phyloP scores from a whole-genome alignment of 2,797 vertebrate genomes.

The Netta rufina region DNA sequence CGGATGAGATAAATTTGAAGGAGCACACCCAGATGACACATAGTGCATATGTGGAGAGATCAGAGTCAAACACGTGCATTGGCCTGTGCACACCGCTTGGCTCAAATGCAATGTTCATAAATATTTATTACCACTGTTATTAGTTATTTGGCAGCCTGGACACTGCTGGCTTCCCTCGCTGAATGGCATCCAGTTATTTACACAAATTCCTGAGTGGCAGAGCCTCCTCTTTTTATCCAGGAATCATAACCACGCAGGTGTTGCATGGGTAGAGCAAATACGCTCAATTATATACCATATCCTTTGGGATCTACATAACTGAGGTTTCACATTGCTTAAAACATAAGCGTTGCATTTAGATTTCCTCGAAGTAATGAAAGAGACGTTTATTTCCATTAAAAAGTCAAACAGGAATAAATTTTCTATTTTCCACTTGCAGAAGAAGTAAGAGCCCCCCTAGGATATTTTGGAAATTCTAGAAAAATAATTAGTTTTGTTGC shows the following conservation, averaged over 20 bases:
- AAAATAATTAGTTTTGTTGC: not conserved
- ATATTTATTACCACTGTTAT: not conserved
- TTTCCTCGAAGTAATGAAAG: not conserved
- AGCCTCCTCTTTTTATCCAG: not conserved
- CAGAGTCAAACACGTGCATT: not conserved
- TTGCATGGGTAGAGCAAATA: not conserved
- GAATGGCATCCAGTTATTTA: not conserved
- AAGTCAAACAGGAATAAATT: not conserved
- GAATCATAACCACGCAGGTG: not conserved
- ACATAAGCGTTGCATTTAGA: not conserved
- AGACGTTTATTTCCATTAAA: not conserved
- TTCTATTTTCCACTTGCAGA: not conserved
- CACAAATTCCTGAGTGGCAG: not conserved
- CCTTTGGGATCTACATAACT: not conserved
- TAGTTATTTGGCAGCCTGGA: not conserved
- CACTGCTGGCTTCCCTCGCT: not conserved
- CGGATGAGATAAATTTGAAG: not conserved
- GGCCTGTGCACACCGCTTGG: not conserved
- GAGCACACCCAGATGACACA: not conserved
- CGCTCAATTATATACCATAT: not conserved
- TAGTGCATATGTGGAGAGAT: fast-evolving
- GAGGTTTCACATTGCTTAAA: constrained; percentile 10
- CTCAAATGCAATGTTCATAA: not conserved
- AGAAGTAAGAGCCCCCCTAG: not conserved
- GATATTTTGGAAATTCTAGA: not conserved